Evolutionary conservation across 1,140 invertebrate genomes (phyloP), one percentile per base, ranked within the genome.

Genomic region (Drosophila asahinai): DNA sequence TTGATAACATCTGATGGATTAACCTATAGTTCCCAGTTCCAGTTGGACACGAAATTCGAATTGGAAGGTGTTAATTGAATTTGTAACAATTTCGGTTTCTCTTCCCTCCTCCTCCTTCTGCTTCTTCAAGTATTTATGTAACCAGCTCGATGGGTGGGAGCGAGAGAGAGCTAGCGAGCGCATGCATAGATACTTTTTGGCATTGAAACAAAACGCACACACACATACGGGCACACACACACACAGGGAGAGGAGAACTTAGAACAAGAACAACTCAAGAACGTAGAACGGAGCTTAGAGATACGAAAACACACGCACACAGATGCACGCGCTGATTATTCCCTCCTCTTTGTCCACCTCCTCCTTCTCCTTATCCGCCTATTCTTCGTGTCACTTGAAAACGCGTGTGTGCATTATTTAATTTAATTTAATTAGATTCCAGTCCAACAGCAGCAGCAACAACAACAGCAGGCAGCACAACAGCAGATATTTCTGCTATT

Each of bases 171-270:
- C 45, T 43, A 78, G 59, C 55, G 57, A 83, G 78, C 42, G 72
- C 79, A 86, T 72, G 68, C 84, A 80, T 78, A 89, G 86, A 90
- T 90, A 90, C 86, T 86, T 90, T 90, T 90, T 90, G 86, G 86
- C 86, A 90, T 90, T 90, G 86, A 90, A 90, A 89, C 86, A 89
- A 90, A 90, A 86, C 86, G 86, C 81, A 90, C 86, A 89, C 83
- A 86, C 22, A 75, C 60, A 12, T 1, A 62, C 42, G 62, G 8
- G 45, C 77, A 71, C 38, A 58, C 51, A 60, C 43, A 60, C 43
- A 45, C 45, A 65, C 42, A 68, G 51, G 66, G 54, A 65, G 61
- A 80, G 61, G 51, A 68, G 78, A 77, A 77, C 64, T 77, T 81
- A 81, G 78, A 86, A 86, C 64, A 78, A 70, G 78, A 49, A 73